Base-by-base conservation (phyloP, 2,888 invertebrate species). In the Patella caerulea region DNA sequence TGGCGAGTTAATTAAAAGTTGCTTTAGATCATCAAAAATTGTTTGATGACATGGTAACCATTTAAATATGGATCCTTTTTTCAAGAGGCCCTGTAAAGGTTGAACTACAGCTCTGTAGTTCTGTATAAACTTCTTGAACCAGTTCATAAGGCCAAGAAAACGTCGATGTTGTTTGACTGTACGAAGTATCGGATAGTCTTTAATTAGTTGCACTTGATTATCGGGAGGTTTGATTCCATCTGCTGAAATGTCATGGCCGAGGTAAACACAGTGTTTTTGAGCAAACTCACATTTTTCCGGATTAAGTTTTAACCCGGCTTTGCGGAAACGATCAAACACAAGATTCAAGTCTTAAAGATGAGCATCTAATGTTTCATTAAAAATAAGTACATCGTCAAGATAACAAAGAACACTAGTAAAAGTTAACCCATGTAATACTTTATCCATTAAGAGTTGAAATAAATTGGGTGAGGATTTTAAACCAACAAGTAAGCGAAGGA, bases 401-500 rank as follows among this genome's bases (percentile, higher is more conserved):
- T 83, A 83, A 71, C 80, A 81, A 17, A 81, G 70, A 17, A 78
- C 77, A 15, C 77, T 78, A 11, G 19, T 55, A 72, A 80, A 83
- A n/a, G 76, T 78, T 59, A 81, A 69, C 3, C 76, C 79, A 12
- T 74, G 74, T 9, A 82, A 69, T n/a, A 45, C 45, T 45, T 45
- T 45, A 45, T 45, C 45, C 45, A 78, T 82, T 17, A 82, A 45
- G 24, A 82, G 70, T 76, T 82, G 80, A 74, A 82, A 82, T n/a
- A 74, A 71, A 75, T 78, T 81, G 73, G 81, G 80, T 34, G 75
- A 70, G 24, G 75, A 72, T 24, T 73, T 74, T 14, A 83, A 73
- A 52, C 79, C 83, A 78, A 83, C 82, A 3, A 80, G 79, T 29
- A 24, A 73, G 75, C 17, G 81, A 73, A 29, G 77, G 81, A 79